Evolutionary conservation across 2,888 invertebrate species (phyloP).

Genomic region (Melanophora roralis): DNA sequence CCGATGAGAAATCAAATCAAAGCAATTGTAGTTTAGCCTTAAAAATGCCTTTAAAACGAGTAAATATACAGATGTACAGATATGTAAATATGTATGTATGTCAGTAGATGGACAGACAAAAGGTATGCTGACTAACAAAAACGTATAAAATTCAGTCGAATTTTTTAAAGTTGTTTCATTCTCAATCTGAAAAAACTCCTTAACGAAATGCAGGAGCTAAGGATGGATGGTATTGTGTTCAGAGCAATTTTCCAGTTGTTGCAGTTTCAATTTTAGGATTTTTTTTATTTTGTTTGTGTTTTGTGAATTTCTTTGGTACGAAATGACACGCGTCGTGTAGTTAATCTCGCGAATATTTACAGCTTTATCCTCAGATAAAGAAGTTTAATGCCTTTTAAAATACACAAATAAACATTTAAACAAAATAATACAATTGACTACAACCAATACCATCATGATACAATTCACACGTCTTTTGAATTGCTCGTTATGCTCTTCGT

Average conservation of each 20-base stretch:
- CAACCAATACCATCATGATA: constrained; percentile 22
- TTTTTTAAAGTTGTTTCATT: constrained; percentile 12
- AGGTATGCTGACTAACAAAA: background rate
- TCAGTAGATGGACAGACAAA: background rate
- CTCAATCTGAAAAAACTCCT: background rate
- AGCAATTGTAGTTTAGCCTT: constrained; percentile 50
- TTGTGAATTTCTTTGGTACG: constrained; percentile 28
- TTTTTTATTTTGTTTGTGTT: constrained; percentile 2
- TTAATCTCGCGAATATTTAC: constrained; percentile 76
- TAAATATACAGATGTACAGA: constrained; percentile 5
- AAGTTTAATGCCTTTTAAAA: constrained; percentile 59
- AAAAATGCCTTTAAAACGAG: constrained; percentile 41
- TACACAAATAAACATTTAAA: constrained; percentile 47
- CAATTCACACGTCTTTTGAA: constrained; percentile 28
- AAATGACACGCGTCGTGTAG: constrained; percentile 67
- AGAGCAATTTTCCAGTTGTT: constrained; percentile 41
- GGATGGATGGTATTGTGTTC: constrained; percentile 14
- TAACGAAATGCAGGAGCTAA: constrained; percentile 20
- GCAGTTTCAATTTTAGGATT: constrained; percentile 38
- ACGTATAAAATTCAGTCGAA: constrained; percentile 11
- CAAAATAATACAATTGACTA: constrained; percentile 42
- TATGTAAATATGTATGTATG: background rate
- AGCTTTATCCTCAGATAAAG: constrained; percentile 66
- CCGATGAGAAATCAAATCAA: constrained; percentile 42
- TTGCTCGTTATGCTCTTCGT: constrained; percentile 3